phyloP scores from a whole-genome alignment of 2,888 invertebrate species.

The Abscondita cerata region DNA sequence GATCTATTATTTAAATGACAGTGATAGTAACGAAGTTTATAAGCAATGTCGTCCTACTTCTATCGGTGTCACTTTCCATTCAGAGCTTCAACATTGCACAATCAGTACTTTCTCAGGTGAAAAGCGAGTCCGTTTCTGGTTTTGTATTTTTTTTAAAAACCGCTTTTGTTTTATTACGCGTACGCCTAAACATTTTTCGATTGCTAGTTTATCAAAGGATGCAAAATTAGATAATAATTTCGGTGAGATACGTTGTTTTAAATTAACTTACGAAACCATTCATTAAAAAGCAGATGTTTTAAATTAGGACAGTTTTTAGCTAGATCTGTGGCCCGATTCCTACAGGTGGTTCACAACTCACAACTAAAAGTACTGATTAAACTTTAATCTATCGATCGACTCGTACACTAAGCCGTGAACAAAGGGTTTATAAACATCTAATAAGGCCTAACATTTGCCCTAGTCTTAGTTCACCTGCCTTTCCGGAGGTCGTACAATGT shows the following conservation, averaged over 20 bases:
- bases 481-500: constrained; percentile 57
- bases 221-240: constrained; percentile 27
- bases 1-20: neutral
- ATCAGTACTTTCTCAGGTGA: constrained; percentile 47
- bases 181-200: no score
- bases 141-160: neutral
- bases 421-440: constrained; percentile 24
- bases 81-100: constrained; percentile 52
- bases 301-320: no score
- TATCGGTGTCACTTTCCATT: constrained; percentile 57
- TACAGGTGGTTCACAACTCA: no score
- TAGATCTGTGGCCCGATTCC: no score
- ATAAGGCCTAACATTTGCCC: constrained; percentile 31
- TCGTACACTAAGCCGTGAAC: no score
- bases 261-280: no score
- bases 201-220: no score
- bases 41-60: constrained; percentile 48
- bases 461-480: constrained; percentile 43
- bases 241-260: no score
- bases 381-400: no score
- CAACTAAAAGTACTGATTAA: no score
- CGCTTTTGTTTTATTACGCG: neutral
- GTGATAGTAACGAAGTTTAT: constrained; percentile 16
- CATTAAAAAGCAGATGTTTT: no score
- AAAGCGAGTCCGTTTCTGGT: constrained; percentile 35